Base-by-base conservation (phyloP, 2,797 vertebrate genomes). In the Hemibagrus guttatus region DNA sequence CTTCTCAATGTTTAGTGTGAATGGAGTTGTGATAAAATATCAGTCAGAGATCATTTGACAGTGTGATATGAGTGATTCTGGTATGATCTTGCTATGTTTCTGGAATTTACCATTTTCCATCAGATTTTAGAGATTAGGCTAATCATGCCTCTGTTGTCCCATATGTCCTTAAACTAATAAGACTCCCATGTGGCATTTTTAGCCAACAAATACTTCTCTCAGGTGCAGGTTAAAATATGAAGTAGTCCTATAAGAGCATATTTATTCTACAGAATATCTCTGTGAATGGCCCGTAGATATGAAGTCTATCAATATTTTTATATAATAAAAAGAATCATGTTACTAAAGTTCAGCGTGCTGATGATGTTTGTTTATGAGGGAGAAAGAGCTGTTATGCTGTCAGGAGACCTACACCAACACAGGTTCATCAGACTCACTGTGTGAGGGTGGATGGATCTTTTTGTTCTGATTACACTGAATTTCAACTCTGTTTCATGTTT, bases 351-450 rank as follows among this genome's bases (percentile, higher is more conserved):
- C 76, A 61, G 56, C 81, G 28, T 14, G 66, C 76, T 31, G 82
- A 66, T 80, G 82, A 52, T 87, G 58, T 69, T 74, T 81, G 85
- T 87, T 87, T 88, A 85, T 85, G 87, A 81, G 42, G 71, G 76
- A 85, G 68, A 83, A 74, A 58, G 59, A 82, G 61, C 71, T 66
- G 83, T 83, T 85, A 76, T 74, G 42, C 28, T 75, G 84, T 69
- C 61, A 83, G 79, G 61, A 88, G 84, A 82, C 87, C 84, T 88
- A 82, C 84, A 88, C 87, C 87, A 85, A 88, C 87, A 85, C 87
- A 71, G 54, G 87, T 85, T 85, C 79, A 82, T 59, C 87, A 76
- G 76, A 63, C 79, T 64, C 78, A 59, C 61, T 58, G 84, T 88
- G 84, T 82, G 87, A 76, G 87, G 84, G 63, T 59, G 84, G 84